These are phyloP conservation scores for Platichthys flesus DNA, from an alignment of 2,113 vertebrate genomes.

Conservation along the genomic window DNA sequence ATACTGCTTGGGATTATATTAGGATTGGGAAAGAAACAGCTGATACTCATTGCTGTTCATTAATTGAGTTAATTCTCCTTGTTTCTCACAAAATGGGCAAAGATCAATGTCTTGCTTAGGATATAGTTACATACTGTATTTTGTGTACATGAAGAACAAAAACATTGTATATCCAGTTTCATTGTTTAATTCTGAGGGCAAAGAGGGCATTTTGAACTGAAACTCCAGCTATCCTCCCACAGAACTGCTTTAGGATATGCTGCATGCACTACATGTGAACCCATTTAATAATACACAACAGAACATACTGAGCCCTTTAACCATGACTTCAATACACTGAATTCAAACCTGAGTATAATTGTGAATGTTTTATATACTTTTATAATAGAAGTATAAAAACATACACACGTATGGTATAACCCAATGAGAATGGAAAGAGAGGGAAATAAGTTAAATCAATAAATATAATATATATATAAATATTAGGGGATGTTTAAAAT, in stretches of 20 bases:
- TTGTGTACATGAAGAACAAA: slow-evolving; percentile 10
- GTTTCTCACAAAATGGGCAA: no score
- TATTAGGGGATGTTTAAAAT: neutral
- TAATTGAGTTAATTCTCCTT: no score
- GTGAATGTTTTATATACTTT: neutral
- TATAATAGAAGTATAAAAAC: neutral
- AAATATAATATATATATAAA: slow-evolving; percentile 16
- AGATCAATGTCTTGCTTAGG: neutral
- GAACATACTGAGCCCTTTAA: slow-evolving; percentile 17
- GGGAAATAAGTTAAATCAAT: neutral
- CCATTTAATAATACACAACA: slow-evolving; percentile 22
- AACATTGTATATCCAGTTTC: slow-evolving; percentile 3
- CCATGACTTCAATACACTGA: slow-evolving; percentile 2
- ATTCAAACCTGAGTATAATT: neutral
- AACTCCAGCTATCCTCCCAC: slow-evolving; percentile 47
- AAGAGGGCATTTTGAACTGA: slow-evolving; percentile 18
- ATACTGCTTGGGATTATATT: neutral
- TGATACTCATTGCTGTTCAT: no score
- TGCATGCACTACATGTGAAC: slow-evolving; percentile 27
- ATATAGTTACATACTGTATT: neutral
- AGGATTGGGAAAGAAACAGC: neutral
- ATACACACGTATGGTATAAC: neutral
- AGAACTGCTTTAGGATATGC: slow-evolving; percentile 28
- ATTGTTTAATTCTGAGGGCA: slow-evolving; percentile 21
- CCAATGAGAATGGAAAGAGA: neutral